Evolutionary conservation across 2,888 invertebrate genomes (phyloP), one percentile per base, ranked within the genome.

Genomic region (Cosmia trapezina): DNA sequence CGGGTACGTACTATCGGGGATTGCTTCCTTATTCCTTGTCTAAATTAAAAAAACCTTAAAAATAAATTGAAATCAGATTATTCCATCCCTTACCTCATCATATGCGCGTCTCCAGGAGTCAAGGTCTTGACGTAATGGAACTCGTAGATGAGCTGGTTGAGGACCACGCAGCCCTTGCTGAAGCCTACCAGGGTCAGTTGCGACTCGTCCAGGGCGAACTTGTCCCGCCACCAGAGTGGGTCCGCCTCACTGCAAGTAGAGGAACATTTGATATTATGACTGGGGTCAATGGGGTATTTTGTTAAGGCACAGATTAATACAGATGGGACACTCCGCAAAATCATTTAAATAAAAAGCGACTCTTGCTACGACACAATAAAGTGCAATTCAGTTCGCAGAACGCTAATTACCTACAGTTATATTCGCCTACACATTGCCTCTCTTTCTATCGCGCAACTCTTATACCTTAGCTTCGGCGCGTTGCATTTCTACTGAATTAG

Each of bases 131-230:
- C 95, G 93, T 98, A 97, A 91, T 98, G 97, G 93, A 98, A 97
- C 95, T 99, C 99, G 91, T 98, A 97, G 67, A 99, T 96, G 84
- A 99, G 96, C 96, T 99, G 99, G 96, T 99, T 99, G 87, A 99
- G 97, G 76, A 99, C 99, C 74, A 98, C 98, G 93, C 98, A 98
- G 74, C 99, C 99, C 96, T 99, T 99, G 94, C 99, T 99, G 94
- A 99, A 99, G 4, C 98, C 99, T 76, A 98, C 96, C 82, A 98
- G 92, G 61, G 96, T 96, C 76, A 98, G 93, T 79, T 96, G 94
- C 7, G 96, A 94, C 89, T 97, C 96, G 88, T 97, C 97, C 87
- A 98, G 91, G 49, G 96, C 93, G 28, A 97, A 91, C 73, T 93
- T 93, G 63, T 97, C 96, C 1, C 96, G 93, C 97, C 97, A 97